These are phyloP conservation scores for Microcebus lehilahytsara DNA, from an alignment of 2,113 vertebrate genomes.

Conservation along the genomic window DNA sequence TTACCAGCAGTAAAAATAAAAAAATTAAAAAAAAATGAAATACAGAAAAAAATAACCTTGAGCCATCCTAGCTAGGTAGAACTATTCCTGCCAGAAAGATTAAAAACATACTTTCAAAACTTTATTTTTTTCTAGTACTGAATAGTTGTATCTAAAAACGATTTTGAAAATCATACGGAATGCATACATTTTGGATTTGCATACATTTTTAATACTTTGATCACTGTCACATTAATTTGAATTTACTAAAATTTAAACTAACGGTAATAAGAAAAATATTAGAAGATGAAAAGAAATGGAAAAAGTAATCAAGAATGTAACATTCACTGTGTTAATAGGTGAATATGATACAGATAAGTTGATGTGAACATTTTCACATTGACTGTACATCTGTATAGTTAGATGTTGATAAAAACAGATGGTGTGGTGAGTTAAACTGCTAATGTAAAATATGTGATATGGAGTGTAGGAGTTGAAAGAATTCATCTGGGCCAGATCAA, in stretches of 20 bases:
- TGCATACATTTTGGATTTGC: neutral
- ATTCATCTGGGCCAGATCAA: slow-evolving; percentile 67
- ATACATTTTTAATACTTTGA: neutral
- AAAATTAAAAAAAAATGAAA: neutral
- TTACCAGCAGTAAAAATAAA: slow-evolving; percentile 58
- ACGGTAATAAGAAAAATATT: neutral
- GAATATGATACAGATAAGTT: slow-evolving; percentile 49
- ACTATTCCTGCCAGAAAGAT: neutral
- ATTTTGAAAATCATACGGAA: neutral
- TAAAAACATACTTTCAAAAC: slow-evolving; percentile 33
- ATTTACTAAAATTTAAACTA: neutral
- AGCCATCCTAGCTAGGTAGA: neutral
- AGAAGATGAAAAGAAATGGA: slow-evolving; percentile 17
- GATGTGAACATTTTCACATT: slow-evolving; percentile 54
- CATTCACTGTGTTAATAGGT: neutral
- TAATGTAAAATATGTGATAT: slow-evolving; percentile 59
- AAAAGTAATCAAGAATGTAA: neutral
- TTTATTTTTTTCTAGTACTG: neutral
- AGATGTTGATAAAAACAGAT: slow-evolving; percentile 73
- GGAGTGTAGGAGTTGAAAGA: slow-evolving; percentile 56
- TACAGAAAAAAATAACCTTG: slow-evolving; percentile 49
- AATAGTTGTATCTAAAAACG: neutral
- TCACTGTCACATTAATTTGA: neutral
- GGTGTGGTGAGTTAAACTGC: slow-evolving; percentile 56
- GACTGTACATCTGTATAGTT: slow-evolving; percentile 59